A percentile compares a stretch with the other conserved stretches of the same genome.
Conservation (phyloP, 1,140 invertebrate species). For the Aphis craccivora region DNA sequence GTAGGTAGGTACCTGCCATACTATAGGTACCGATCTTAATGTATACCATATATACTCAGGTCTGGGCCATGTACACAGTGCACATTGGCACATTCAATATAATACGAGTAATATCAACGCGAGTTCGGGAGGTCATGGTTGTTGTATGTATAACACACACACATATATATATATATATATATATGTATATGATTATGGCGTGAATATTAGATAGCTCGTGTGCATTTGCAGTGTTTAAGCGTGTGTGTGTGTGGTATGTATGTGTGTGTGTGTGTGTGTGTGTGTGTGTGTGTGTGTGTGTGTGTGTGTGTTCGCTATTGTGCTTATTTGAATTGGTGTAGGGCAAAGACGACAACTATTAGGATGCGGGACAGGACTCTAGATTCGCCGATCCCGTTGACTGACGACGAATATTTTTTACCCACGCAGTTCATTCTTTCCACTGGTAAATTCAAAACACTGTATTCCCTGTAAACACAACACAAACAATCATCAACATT, state of each 20-base stretch:
- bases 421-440: conserved; percentile 76
- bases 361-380: background rate
- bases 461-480: conserved; percentile 76
- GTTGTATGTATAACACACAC: background rate
- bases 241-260: background rate
- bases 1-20: too few relatives aligned
- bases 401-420: conserved; percentile 48
- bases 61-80: too few relatives aligned
- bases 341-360: background rate
- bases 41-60: background rate
- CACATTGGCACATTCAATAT: background rate
- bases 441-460: conserved; percentile 78
- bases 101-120: background rate
- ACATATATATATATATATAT: too few relatives aligned
- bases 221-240: too few relatives aligned
- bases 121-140: background rate
- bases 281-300: background rate
- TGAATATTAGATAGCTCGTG: background rate
- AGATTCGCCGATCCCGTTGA: conserved; percentile 23
- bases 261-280: background rate
- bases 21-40: background rate
- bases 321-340: conserved; percentile 24
- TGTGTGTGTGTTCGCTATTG: background rate
- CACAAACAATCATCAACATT: background rate
- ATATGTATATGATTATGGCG: background rate